Conservation (phyloP, 2,113 vertebrate genomes). For the Burhinus bistriatus region DNA sequence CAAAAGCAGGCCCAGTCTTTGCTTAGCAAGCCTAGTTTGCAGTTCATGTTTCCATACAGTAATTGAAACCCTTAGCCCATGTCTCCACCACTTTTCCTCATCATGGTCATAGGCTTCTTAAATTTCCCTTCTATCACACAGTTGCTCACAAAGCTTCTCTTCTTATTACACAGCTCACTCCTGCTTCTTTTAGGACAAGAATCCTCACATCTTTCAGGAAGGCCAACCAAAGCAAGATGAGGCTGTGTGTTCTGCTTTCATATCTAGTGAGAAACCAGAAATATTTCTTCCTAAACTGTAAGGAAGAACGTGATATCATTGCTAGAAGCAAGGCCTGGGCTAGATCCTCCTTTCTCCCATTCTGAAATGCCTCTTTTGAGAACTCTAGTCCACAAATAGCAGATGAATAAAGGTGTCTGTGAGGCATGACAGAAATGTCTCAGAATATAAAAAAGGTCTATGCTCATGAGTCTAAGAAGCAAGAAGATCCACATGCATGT, state of each 20-base stretch:
- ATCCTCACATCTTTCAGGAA: neutral
- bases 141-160: neutral
- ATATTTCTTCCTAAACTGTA: neutral
- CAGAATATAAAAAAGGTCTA: neutral
- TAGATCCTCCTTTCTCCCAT: neutral
- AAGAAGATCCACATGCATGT: neutral
- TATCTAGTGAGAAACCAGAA: neutral
- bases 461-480: neutral
- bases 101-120: neutral
- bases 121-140: neutral
- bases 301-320: neutral
- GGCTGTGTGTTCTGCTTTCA: neutral
- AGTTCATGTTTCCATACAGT: neutral
- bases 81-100: neutral
- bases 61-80: neutral
- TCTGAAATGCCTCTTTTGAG: neutral
- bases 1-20: neutral
- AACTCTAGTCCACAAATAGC: neutral
- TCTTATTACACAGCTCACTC: neutral
- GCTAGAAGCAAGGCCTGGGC: neutral
- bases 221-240: neutral
- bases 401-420: neutral
- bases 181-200: neutral
- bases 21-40: neutral
- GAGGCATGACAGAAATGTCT: neutral